Evolutionary conservation across 2,888 invertebrate genomes (phyloP), one percentile per base, ranked within the genome.

Genomic region (Neoascia interrupta): DNA sequence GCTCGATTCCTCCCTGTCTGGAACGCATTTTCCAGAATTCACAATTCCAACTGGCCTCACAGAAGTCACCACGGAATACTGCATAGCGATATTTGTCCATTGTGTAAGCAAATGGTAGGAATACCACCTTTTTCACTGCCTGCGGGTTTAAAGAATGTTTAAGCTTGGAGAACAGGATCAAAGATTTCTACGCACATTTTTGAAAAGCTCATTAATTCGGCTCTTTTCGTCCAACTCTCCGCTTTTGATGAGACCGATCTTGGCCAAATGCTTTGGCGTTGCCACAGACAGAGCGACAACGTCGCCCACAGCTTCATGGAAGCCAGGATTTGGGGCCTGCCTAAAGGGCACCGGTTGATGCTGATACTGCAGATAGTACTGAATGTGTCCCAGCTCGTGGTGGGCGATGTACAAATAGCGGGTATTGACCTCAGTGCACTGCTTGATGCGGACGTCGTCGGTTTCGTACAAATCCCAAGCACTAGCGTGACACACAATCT

Each of bases 381-480:
- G 91, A 16, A 93, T 89, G 84, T 93, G 93, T 1, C 93, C 93
- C 90, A 93, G 91, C 84, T 93, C 93, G 84, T 93, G 93, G 74
- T 93, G 93, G 5, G 92, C 91, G 4, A 90, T 90, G 83, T 90
- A 90, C 72, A 93, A 87, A 81, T 91, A 89, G 81, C 91, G 89
- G 82, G 89, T 90, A 81, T 89, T 89, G 69, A 92, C 88, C 82
- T 89, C 85, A 13, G 93, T 91, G 85, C 93, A 93, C 90, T 92
- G 92, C 89, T 93, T 92, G 85, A 92, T 91, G 86, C 91, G 92
- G 84, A 96, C 96, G 87, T 97, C 96, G 85, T 94, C 91, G 23
- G 92, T 92, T 84, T 95, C 92, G 83, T 91, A 95, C 82, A 97
- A 94, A 89, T 97, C 96, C 94, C 96, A 96, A 26, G 96, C 96